A percentile compares a stretch with the other conserved stretches of the same genome.
These are phyloP conservation scores for Xanthorhoe designata DNA, from an alignment of 2,888 invertebrate species.

Conservation along the genomic window DNA sequence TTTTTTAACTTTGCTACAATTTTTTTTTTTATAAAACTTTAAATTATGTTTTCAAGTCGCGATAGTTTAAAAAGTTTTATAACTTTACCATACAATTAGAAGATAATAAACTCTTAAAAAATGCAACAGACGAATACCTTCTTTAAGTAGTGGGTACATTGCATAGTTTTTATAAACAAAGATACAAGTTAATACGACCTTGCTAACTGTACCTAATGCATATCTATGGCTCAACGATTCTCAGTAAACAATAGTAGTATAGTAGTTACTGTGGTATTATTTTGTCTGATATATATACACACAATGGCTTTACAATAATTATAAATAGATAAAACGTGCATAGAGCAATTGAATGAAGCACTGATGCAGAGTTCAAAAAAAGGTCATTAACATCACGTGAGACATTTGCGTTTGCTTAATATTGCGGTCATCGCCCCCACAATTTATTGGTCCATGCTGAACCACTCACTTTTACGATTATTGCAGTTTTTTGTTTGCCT, in stretches of 20 bases:
- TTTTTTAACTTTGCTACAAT: neutral
- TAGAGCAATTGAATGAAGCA: slow-evolving; percentile 39
- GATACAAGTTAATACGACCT: slow-evolving; percentile 24
- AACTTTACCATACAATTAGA: no score
- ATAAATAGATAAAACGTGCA: slow-evolving; percentile 1
- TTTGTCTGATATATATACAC: neutral
- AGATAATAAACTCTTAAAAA: no score
- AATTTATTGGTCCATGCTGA: slow-evolving; percentile 63
- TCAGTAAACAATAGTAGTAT: neutral
- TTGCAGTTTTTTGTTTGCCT: slow-evolving; percentile 23
- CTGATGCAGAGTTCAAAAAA: slow-evolving; percentile 63
- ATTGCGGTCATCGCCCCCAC: slow-evolving; percentile 82
- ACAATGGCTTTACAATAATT: neutral
- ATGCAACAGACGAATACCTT: no score
- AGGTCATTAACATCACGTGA: slow-evolving; percentile 84
- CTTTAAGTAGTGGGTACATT: neutral
- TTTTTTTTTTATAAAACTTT: no score
- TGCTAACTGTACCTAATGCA: slow-evolving; percentile 12
- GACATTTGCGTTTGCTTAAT: slow-evolving; percentile 84
- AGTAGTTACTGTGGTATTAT: neutral
- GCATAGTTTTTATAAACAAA: slow-evolving; percentile 4
- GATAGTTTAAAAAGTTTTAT: no score
- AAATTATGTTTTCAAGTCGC: no score
- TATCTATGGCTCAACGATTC: neutral
- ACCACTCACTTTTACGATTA: slow-evolving; percentile 42